Evolutionary conservation across 2,888 invertebrate genomes (phyloP), one percentile per base, ranked within the genome.

Genomic region (Drosophila histrio): DNA sequence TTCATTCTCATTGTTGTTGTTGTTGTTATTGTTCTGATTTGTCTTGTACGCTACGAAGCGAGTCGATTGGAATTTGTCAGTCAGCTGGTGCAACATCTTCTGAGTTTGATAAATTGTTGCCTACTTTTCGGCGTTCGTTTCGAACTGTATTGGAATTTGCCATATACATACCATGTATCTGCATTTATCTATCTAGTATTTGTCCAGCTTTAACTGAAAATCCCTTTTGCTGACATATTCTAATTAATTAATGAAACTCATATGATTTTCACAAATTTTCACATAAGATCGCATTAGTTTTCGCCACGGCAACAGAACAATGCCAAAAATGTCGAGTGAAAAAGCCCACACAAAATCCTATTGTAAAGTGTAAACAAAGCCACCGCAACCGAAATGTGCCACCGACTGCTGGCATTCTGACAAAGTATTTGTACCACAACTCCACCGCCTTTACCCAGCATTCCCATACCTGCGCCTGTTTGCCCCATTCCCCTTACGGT

Each of bases 281-380:
- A 2, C 26, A 43, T 47, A 28, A 38, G 50, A 53, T 50, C 13
- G 47, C 59, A 72, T 72, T 66, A 61, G 57, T 61, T 60, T 66
- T 28, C n/a, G n/a, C 19, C 17, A 15, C 38, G 11, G 22, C 28
- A 21, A 5, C n/a, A 19, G 26, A 38, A 39, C 39, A 39, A 43
- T 43, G 28, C 21, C 17, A 9, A 44, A 32, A 17, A 24, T 43
- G 56, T 56, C 15, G 41, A 52, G 52, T 52, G 52, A 39, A 59
- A 61, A 59, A 59, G 28, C 41, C 54, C 34, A 57, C 47, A 62
- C 57, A 56, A 76, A 75, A 67, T 63, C 72, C 84, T 58, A 77
- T 71, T 82, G 82, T 86, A 77, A 84, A 82, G 87, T 84, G 82
- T 84, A 87, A 83, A 87, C 87, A 87, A 84, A 83, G 81, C 82